Conservation (phyloP, 1,140 invertebrate species). For the Lepidurus apus region DNA sequence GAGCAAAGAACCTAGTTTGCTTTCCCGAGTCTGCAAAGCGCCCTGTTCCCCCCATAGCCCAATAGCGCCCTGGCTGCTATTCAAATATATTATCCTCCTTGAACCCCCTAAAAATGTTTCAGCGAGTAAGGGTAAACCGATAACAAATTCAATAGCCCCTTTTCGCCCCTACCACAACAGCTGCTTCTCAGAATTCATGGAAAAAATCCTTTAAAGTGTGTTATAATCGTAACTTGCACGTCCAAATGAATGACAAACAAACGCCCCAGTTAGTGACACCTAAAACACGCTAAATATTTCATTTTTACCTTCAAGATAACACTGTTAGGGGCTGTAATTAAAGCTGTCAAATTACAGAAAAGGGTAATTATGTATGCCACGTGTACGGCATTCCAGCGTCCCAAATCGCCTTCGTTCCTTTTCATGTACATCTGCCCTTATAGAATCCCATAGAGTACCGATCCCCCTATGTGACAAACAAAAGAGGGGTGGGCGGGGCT, state of each 20-base stretch:
- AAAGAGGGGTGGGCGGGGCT: not conserved
- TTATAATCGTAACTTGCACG: not conserved
- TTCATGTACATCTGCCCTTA: not conserved
- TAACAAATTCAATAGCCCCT: not conserved
- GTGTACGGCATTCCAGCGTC: too few relatives aligned
- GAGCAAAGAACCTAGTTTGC: not conserved
- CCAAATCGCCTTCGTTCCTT: too few relatives aligned
- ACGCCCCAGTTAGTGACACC: not conserved
- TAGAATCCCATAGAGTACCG: not conserved
- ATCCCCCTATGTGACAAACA: not conserved
- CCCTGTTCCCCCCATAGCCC: too few relatives aligned
- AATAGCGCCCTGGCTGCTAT: not conserved
- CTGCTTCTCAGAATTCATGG: not conserved
- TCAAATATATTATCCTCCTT: not conserved
- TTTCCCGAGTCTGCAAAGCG: too few relatives aligned
- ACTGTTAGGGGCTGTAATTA: too few relatives aligned
- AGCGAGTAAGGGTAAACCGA: not conserved
- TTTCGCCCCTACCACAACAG: not conserved
- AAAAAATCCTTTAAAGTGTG: not conserved
- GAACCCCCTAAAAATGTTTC: not conserved
- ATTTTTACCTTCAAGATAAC: too few relatives aligned
- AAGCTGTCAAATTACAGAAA: too few relatives aligned
- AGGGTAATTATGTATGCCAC: too few relatives aligned
- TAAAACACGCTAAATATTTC: too few relatives aligned
- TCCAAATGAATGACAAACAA: not conserved